Conservation (phyloP, 2,113 vertebrate genomes). For the Poeciliopsis turrubarensis region DNA sequence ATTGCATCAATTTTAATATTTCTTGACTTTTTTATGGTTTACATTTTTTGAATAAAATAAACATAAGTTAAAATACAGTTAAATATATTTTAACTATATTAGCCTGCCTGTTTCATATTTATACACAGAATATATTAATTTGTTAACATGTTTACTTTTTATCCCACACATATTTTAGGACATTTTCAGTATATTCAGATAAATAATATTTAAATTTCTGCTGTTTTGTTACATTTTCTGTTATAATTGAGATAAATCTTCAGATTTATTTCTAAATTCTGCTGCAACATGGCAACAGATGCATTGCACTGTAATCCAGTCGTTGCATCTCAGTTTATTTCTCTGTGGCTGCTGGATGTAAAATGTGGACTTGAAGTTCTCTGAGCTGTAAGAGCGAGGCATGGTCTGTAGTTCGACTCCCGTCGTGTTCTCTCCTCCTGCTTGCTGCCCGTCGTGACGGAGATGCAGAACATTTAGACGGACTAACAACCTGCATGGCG, state of each 20-base stretch:
- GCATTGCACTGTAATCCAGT: not conserved
- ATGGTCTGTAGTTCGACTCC: conserved; percentile 17
- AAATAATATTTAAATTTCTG: not conserved
- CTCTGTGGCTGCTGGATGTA: conserved; percentile 9
- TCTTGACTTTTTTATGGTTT: not conserved
- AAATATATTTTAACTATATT: too few relatives aligned
- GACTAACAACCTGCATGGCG: conserved; percentile 16
- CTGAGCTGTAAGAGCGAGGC: conserved; percentile 18
- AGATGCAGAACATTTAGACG: not conserved
- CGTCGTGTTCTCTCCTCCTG: conserved; percentile 5
- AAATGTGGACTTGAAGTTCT: conserved; percentile 1
- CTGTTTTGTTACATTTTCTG: too few relatives aligned
- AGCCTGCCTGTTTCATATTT: not conserved
- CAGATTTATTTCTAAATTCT: not conserved
- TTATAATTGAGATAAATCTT: not conserved
- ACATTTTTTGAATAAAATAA: not conserved
- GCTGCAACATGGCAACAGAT: not conserved
- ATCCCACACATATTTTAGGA: not conserved
- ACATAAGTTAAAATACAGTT: too few relatives aligned
- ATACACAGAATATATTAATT: not conserved
- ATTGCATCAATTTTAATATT: not conserved
- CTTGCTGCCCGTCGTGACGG: not conserved
- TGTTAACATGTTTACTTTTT: not conserved
- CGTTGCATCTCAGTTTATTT: not conserved
- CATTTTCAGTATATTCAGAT: not conserved